Evolutionary conservation across 2,113 vertebrate species (phyloP).

Genomic region (Diadophis punctatus): DNA sequence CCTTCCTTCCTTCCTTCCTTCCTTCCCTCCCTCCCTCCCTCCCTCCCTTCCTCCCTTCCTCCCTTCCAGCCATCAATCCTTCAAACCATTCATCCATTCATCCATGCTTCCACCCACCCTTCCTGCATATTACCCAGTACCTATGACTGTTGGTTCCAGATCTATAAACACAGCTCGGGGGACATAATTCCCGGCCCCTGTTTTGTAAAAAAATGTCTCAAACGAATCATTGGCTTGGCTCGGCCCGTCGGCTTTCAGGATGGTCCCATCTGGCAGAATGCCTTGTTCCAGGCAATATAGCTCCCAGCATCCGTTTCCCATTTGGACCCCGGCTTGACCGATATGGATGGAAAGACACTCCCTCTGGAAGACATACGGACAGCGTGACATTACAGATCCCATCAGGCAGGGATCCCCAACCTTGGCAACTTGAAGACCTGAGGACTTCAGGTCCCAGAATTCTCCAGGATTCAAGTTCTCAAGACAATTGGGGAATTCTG

Average conservation of each 20-base stretch:
- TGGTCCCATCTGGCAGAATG: slow-evolving; percentile 73
- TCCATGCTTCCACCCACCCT: too few species aligned
- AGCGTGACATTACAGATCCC: neutral
- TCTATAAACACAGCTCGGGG: slow-evolving; percentile 72
- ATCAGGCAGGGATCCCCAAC: too few species aligned
- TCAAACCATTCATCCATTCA: too few species aligned
- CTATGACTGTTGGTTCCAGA: slow-evolving; percentile 72
- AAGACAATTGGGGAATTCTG: too few species aligned
- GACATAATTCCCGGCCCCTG: slow-evolving; percentile 65
- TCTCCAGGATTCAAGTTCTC: too few species aligned
- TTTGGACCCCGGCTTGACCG: slow-evolving; percentile 86
- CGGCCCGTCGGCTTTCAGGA: slow-evolving; percentile 40
- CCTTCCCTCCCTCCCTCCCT: too few species aligned
- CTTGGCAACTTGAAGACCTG: too few species aligned
- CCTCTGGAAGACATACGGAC: slow-evolving; percentile 60
- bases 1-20: too few species aligned
- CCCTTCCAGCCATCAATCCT: too few species aligned
- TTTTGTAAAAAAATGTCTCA: slow-evolving; percentile 76
- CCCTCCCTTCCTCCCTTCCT: too few species aligned
- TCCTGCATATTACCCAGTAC: slow-evolving; percentile 32
- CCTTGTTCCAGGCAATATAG: slow-evolving; percentile 87
- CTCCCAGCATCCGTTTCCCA: slow-evolving; percentile 88
- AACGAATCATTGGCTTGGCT: slow-evolving; percentile 56
- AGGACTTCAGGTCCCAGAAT: too few species aligned
- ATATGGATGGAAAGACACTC: slow-evolving; percentile 87